Conservation (phyloP, 2,888 invertebrate genomes). For the Anthoptus insignis region DNA sequence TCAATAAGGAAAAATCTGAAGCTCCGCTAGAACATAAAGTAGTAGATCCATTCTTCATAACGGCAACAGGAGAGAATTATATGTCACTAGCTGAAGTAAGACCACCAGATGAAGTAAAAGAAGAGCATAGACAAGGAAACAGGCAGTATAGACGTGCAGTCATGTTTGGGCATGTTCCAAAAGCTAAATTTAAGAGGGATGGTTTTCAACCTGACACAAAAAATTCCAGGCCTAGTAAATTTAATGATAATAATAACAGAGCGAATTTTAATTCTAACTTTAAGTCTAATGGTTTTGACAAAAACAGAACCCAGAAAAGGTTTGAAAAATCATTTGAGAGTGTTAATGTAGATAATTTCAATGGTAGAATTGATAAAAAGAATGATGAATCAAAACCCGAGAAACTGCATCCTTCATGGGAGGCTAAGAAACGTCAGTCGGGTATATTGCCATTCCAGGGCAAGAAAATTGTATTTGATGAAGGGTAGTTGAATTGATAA, state of each 20-base stretch:
- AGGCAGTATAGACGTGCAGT: slow-evolving; percentile 76
- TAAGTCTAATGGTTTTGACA: slow-evolving; percentile 15
- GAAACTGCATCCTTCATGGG: slow-evolving; percentile 85
- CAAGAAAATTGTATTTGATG: slow-evolving; percentile 81
- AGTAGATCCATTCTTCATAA: slow-evolving; percentile 81
- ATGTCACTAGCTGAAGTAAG: slow-evolving; percentile 78
- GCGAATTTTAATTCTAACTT: slow-evolving; percentile 21
- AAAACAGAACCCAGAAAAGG: background rate
- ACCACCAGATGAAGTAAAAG: slow-evolving; percentile 78
- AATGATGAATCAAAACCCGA: slow-evolving; percentile 55
- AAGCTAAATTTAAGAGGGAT: slow-evolving; percentile 62
- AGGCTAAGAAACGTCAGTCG: slow-evolving; percentile 81
- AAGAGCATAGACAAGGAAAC: slow-evolving; percentile 74
- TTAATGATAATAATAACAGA: slow-evolving; percentile 40
- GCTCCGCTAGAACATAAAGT: slow-evolving; percentile 60
- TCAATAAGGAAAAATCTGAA: slow-evolving; percentile 63
- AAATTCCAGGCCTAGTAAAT: slow-evolving; percentile 43
- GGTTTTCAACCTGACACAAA: slow-evolving; percentile 49
- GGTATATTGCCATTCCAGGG: slow-evolving; percentile 78
- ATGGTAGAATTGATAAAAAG: slow-evolving; percentile 35
- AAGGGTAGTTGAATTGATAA: slow-evolving; percentile 53
- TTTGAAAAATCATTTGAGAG: slow-evolving; percentile 10
- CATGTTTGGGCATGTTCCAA: slow-evolving; percentile 78
- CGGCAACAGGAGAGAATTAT: slow-evolving; percentile 76
- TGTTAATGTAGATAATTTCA: slow-evolving; percentile 1